Percentiles rank a stretch among this genome's conserved stretches.
Conservation (phyloP, 2,113 vertebrate genomes). For the Sorex araneus region DNA sequence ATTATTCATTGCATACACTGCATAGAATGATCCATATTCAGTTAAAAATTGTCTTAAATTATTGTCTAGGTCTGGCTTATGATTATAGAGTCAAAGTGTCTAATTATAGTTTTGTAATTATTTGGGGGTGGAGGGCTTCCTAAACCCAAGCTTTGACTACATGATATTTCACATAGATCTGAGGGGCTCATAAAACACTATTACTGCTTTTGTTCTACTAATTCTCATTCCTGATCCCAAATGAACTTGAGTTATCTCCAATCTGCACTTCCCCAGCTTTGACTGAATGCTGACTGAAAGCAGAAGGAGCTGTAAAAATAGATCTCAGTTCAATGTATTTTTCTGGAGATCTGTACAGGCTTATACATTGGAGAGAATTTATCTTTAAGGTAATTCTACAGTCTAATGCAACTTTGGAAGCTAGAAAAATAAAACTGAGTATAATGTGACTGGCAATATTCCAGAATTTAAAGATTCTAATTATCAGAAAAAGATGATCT, state of each 20-base stretch:
- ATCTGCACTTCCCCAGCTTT: conserved; percentile 21
- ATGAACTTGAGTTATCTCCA: conserved; percentile 18
- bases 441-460: conserved; percentile 19
- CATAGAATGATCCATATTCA: too few species aligned
- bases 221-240: conserved; percentile 47
- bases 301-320: neutral
- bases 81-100: conserved; percentile 66
- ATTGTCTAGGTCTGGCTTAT: neutral
- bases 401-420: neutral
- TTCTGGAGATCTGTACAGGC: neutral
- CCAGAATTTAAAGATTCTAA: conserved; percentile 56
- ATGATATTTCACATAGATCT: conserved; percentile 39
- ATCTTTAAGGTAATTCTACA: neutral
- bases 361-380: neutral
- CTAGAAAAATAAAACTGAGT: conserved; percentile 14
- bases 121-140: neutral
- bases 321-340: neutral
- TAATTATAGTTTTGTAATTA: neutral
- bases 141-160: conserved; percentile 6
- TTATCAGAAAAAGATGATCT: conserved; percentile 52
- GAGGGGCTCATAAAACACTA: conserved; percentile 43
- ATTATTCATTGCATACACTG: too few species aligned
- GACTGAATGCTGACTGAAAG: conserved; percentile 11
- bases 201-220: conserved; percentile 45
- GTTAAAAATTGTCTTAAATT: neutral